phyloP scores from a whole-genome alignment of 2,113 vertebrate species.

The Sorex araneus region DNA sequence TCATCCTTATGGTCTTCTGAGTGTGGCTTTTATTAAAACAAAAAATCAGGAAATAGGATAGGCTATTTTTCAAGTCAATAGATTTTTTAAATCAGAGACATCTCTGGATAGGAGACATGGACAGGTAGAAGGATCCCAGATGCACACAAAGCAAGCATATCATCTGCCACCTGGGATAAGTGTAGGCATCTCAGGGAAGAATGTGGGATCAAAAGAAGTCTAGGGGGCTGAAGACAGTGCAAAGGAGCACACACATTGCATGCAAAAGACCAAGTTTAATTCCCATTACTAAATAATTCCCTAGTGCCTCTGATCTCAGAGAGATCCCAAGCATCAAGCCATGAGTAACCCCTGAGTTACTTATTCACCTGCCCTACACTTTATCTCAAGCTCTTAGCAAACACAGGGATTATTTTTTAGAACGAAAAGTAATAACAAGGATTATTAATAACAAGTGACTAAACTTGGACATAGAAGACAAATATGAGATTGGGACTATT shows the following conservation, averaged over 20 bases:
- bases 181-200: background rate
- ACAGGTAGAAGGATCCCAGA: background rate
- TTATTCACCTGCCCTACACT: too few relatives aligned
- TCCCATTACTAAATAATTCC: too few relatives aligned
- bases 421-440: conserved; percentile 24
- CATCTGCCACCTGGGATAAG: background rate
- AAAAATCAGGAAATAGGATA: background rate
- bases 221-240: background rate
- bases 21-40: too few relatives aligned
- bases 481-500: too few relatives aligned
- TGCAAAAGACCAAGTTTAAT: too few relatives aligned
- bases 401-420: background rate
- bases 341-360: too few relatives aligned
- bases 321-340: too few relatives aligned
- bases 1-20: background rate
- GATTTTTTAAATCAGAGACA: background rate
- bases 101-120: background rate
- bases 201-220: background rate
- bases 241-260: background rate
- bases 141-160: background rate
- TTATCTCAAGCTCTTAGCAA: background rate
- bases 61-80: background rate
- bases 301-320: too few relatives aligned
- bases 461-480: too few relatives aligned
- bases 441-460: too few relatives aligned